Base-by-base conservation (phyloP, 2,797 vertebrate genomes). In the Brachyalestes nurse region DNA sequence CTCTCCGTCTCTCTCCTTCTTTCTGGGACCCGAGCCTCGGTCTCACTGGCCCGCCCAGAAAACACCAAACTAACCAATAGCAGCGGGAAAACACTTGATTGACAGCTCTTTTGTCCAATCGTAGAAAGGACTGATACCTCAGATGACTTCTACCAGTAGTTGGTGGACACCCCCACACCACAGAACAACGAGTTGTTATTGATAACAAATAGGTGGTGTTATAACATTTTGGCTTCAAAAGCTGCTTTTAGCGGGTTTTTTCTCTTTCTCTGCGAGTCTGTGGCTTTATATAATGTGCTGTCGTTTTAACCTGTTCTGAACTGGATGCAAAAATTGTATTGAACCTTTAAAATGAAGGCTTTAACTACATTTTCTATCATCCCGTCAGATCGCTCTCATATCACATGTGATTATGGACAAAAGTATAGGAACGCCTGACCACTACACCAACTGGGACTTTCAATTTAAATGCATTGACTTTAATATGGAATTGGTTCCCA, bases 1-100 rank as follows among this genome's bases (percentile, higher is more conserved):
- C 91, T 88, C 89, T 75, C 86, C 80, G 57, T 73, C 70, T 69
- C 75, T 85, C 84, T 83, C 58, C 80, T 87, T 80, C 73, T 82
- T 81, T 19, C 58, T 89, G 86, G 87, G 53, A 86, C 88, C 85
- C 88, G 89, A 71, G 82, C 82, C 70, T 83, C 84, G 86, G 73
- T 67, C 85, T 81, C 76, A 87, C 84, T 78, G 87, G 85, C 85
- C 84, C 87, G 77, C 86, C 88, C 79, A 85, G 71, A 71, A 5
- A 65, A 79, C 72, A 81, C 82, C 65, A 60, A 5, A 80, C 60
- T 17, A 58, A 73, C 77, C 89, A 87, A 86, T 88, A 72, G 81
- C 75, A 78, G 42, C 14, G 0, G 9, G 25, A 0, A 2, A 0
- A 2, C 4, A 0, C 5, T 21, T 87, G 82, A 90, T 75, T 79